A percentile compares a stretch with the other conserved stretches of the same genome.
Evolutionary conservation across 2,113 vertebrate species (phyloP).

Genomic region (Nycticryphes semicollaris): DNA sequence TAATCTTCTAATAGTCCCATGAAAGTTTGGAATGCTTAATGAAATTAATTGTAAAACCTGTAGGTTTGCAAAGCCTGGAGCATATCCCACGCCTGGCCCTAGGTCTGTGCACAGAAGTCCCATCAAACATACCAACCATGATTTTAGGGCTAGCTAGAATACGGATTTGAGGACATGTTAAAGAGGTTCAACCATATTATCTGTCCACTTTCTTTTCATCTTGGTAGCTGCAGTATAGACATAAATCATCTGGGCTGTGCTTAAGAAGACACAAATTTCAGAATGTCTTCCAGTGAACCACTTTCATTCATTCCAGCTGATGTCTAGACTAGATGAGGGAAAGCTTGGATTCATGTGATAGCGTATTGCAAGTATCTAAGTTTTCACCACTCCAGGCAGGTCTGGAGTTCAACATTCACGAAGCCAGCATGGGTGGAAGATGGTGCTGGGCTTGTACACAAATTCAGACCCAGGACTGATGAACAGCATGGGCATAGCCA

Average conservation of each 20-base stretch:
- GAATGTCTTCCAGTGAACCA: background rate
- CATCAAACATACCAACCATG: background rate
- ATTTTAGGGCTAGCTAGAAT: background rate
- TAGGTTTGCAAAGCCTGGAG: background rate
- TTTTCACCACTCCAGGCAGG: background rate
- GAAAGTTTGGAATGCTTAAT: background rate
- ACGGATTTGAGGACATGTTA: background rate
- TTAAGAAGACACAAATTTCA: background rate
- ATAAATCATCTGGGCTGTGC: background rate
- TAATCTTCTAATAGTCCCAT: background rate
- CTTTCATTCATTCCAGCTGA: background rate
- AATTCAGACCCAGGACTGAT: background rate
- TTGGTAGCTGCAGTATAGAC: background rate
- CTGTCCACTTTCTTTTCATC: background rate
- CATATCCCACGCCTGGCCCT: background rate
- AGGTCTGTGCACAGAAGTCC: background rate
- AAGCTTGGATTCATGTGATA: background rate
- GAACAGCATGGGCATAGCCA: background rate
- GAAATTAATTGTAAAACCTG: background rate
- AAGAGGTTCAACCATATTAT: background rate
- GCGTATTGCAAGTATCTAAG: background rate
- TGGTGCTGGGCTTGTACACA: background rate
- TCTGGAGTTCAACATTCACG: background rate
- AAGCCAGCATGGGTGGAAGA: background rate
- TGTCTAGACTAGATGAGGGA: background rate